phyloP scores from a whole-genome alignment of 2,888 invertebrate genomes.

The Melolontha melolontha region DNA sequence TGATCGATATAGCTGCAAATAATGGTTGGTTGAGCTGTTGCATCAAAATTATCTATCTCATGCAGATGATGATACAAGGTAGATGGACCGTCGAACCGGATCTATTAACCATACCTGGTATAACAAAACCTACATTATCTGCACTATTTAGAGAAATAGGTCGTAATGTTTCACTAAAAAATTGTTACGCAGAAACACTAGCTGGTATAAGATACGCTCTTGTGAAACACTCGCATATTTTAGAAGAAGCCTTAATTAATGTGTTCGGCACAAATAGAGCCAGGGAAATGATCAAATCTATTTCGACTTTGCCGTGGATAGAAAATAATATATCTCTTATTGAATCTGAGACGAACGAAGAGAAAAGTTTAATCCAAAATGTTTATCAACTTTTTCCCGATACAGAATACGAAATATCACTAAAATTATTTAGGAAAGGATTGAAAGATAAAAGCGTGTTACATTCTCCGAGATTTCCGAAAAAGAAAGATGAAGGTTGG shows the following conservation, averaged over 20 bases:
- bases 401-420: slow-evolving; percentile 57
- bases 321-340: slow-evolving; percentile 50
- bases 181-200: slow-evolving; percentile 42
- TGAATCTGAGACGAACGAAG: slow-evolving; percentile 44
- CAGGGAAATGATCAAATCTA: slow-evolving; percentile 54
- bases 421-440: slow-evolving; percentile 58
- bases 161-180: slow-evolving; percentile 29
- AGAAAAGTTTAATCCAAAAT: slow-evolving; percentile 40
- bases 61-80: slow-evolving; percentile 94
- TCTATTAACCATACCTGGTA: slow-evolving; percentile 81
- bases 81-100: slow-evolving; percentile 85
- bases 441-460: slow-evolving; percentile 69
- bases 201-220: slow-evolving; percentile 72
- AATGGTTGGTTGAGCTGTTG: slow-evolving; percentile 90
- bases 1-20: slow-evolving; percentile 94
- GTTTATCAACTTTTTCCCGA: slow-evolving; percentile 65
- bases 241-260: slow-evolving; percentile 49
- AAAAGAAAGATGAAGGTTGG: slow-evolving; percentile 97
- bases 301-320: slow-evolving; percentile 59
- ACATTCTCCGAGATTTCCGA: slow-evolving; percentile 88
- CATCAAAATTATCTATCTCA: slow-evolving; percentile 79
- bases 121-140: slow-evolving; percentile 75
- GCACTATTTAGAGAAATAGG: slow-evolving; percentile 69
- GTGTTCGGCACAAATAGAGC: slow-evolving; percentile 53
- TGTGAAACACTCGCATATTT: slow-evolving; percentile 68